Evolutionary conservation across 2,113 vertebrate species (phyloP), one percentile per base, ranked within the genome.

Genomic region (Oryzias celebensis): DNA sequence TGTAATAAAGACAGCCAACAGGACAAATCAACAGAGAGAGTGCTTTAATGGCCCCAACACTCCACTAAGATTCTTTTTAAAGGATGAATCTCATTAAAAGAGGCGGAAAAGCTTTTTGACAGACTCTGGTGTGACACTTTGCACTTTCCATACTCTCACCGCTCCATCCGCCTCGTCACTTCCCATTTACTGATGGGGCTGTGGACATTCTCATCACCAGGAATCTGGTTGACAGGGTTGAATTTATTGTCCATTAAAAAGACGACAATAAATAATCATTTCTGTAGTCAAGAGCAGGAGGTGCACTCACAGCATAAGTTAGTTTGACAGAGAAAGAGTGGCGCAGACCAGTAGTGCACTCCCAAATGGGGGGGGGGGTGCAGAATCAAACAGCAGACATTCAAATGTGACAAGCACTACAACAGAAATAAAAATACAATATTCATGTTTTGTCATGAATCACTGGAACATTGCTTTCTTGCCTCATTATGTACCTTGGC

Each of bases 141-240:
- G 61, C 77, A 85, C 84, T 72, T 71, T 85, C 81, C 86, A n/a
- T 3, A 78, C 82, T 62, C 72, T 81, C 77, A 58, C 75, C 47
- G 56, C 49, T 59, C 78, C 86, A 89, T 87, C 89, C 89, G 58
- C 51, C 82, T 65, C 89, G 90, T 91, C 90, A 88, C 85, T 88
- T 89, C 71, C 69, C 58, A 85, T 91, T 91, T 87, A 85, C 71
- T 66, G 52, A 73, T 63, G 71, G 73, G 85, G 65, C 70, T 63
- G 72, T 53, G 61, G 72, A 65, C 66, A 82, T 64, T 81, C 73
- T 61, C 55, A 71, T 63, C 63, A 68, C 82, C 5, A 14, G 67
- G 52, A 87, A 77, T 84, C 70, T 28, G 71, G 43, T 56, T 87
- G 89, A 89, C 89, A 90, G 87, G 12, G 47, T 10, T n/a, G n/a